Conservation (phyloP, 1,140 invertebrate species). For the honey bee (Apis mellifera) region DNA sequence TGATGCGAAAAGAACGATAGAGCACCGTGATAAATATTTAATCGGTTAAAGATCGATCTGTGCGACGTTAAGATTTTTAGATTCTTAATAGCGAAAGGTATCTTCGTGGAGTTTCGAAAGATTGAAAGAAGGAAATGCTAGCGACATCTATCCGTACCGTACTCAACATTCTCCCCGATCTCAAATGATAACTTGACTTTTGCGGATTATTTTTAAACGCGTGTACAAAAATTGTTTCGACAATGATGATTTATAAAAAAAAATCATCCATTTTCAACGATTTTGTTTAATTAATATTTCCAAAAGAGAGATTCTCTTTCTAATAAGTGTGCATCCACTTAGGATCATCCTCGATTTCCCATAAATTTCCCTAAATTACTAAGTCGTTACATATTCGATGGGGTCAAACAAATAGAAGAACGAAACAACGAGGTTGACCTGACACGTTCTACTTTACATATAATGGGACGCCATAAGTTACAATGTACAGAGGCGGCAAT, state of each 20-base stretch:
- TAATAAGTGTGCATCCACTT: conserved; percentile 1
- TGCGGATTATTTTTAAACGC: too few species aligned
- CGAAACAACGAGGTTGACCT: conserved; percentile 38
- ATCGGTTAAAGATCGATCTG: not conserved
- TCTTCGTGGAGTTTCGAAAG: not conserved
- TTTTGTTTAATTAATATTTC: not conserved
- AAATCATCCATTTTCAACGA: not conserved
- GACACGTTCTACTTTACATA: conserved; percentile 61
- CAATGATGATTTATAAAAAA: not conserved
- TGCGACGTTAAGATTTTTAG: not conserved
- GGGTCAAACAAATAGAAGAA: conserved; percentile 34
- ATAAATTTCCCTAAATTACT: not conserved
- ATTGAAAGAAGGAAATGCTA: not conserved
- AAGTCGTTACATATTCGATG: not conserved
- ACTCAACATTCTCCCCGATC: not conserved
- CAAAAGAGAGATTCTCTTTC: not conserved
- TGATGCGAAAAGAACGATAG: too few species aligned
- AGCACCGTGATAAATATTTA: not conserved
- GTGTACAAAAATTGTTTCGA: not conserved
- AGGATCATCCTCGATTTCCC: not conserved
- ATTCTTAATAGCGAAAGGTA: too few species aligned
- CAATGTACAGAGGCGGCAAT: conserved; percentile 56
- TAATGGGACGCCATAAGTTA: conserved; percentile 65
- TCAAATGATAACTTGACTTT: too few species aligned
- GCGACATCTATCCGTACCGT: conserved; percentile 4